These are phyloP conservation scores for Dromas ardeola DNA, from an alignment of 2,113 vertebrate species.

Conservation along the genomic window DNA sequence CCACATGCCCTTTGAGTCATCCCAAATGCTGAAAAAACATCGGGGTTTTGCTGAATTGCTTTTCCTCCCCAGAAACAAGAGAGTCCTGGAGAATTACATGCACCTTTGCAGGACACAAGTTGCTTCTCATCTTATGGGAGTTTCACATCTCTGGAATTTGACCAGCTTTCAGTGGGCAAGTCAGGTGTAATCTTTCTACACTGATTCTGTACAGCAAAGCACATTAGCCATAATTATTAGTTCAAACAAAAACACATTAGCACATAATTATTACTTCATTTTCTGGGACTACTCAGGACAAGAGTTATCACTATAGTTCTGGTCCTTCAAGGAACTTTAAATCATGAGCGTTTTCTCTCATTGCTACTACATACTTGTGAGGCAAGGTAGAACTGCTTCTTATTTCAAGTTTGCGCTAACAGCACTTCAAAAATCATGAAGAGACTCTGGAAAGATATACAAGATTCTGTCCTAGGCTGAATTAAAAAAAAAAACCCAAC, in stretches of 20 bases:
- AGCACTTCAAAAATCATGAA: not conserved
- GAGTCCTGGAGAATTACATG: not conserved
- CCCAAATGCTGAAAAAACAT: not conserved
- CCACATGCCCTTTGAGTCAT: not conserved
- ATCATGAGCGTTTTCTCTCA: not conserved
- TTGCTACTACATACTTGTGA: not conserved
- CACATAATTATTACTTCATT: not conserved
- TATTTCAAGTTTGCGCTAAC: not conserved
- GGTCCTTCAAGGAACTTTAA: not conserved
- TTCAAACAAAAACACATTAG: not conserved
- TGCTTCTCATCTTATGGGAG: not conserved
- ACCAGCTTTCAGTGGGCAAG: not conserved
- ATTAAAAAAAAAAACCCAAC: rapidly evolving
- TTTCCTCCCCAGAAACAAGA: not conserved
- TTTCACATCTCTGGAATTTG: not conserved
- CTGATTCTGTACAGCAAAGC: not conserved
- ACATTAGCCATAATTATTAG: not conserved
- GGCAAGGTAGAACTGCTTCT: not conserved
- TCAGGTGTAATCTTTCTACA: not conserved
- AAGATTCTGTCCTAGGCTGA: not conserved
- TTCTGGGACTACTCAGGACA: not conserved
- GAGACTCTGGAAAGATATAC: not conserved
- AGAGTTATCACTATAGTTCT: not conserved
- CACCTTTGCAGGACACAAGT: not conserved
- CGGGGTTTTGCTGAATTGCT: not conserved